Percentiles rank a stretch among this genome's conserved stretches.
Evolutionary conservation across 23 tunicate genomes (phyloP).

Genomic region (Halocynthia roretzi): DNA sequence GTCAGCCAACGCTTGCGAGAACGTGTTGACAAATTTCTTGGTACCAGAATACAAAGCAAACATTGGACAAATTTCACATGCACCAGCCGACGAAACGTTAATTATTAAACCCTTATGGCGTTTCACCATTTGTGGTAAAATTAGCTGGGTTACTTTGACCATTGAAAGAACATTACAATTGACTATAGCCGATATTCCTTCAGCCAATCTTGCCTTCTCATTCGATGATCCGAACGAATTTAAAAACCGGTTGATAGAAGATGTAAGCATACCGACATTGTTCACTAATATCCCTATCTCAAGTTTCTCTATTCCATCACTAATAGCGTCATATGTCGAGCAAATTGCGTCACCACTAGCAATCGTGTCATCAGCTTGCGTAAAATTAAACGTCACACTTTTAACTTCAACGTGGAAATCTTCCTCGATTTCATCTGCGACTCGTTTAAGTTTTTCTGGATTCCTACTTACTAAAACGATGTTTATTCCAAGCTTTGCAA

Average conservation of each 20-base stretch:
- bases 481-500: constrained; percentile 61
- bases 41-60: constrained; percentile 63
- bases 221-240: neutral
- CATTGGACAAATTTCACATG: constrained; percentile 46
- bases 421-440: constrained; percentile 36
- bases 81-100: constrained; percentile 73
- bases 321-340: constrained; percentile 57
- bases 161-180: constrained; percentile 51
- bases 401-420: constrained; percentile 40
- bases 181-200: constrained; percentile 28
- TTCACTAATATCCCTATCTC: constrained; percentile 65
- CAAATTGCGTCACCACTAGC: constrained; percentile 3
- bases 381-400: constrained; percentile 55
- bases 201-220: neutral
- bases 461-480: constrained; percentile 75
- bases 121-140: constrained; percentile 50
- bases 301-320: constrained; percentile 19
- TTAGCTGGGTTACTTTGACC: constrained; percentile 42
- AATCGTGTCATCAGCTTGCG: constrained; percentile 21
- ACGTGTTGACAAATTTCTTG: constrained; percentile 63
- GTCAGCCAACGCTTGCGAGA: constrained; percentile 35
- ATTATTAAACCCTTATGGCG: constrained; percentile 55
- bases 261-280: constrained; percentile 63
- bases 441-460: constrained; percentile 41
- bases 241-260: constrained; percentile 34